Evolutionary conservation across 2,113 vertebrate species (phyloP).

Genomic region (Ascaphus truei): DNA sequence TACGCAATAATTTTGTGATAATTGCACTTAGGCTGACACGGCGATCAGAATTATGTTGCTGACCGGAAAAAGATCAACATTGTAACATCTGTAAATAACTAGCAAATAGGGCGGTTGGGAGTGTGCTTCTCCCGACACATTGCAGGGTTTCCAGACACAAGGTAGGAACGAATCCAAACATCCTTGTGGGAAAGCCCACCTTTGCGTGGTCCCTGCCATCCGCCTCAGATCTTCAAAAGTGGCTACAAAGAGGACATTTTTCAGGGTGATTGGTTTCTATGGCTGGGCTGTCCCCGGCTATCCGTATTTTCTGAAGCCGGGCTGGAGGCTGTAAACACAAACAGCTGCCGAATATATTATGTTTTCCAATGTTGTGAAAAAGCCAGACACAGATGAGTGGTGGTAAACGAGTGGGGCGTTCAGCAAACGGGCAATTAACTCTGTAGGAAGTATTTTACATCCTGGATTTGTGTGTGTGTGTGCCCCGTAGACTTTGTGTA

Average conservation of each 20-base stretch:
- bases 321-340: conserved; percentile 45
- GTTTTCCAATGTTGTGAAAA: conserved; percentile 28
- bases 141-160: no score
- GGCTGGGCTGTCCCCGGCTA: conserved; percentile 45
- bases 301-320: conserved; percentile 49
- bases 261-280: conserved; percentile 54
- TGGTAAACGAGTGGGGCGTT: not conserved
- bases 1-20: no score
- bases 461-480: not conserved
- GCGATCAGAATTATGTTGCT: no score
- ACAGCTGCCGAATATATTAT: conserved; percentile 49
- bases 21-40: no score
- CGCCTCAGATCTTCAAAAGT: conserved; percentile 41
- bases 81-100: no score
- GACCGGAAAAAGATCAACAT: no score
- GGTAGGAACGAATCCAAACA: no score
- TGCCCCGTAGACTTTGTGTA: conserved; percentile 12
- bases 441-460: not conserved
- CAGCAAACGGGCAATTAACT: conserved; percentile 4
- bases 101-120: no score
- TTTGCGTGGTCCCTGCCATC: conserved; percentile 55
- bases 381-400: conserved; percentile 32
- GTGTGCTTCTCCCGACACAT: no score
- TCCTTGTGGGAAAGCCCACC: conserved; percentile 52
- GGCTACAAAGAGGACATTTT: conserved; percentile 54